Evolutionary conservation across 2,797 vertebrate genomes (phyloP).

Genomic region (Lindbergichthys nudifrons): DNA sequence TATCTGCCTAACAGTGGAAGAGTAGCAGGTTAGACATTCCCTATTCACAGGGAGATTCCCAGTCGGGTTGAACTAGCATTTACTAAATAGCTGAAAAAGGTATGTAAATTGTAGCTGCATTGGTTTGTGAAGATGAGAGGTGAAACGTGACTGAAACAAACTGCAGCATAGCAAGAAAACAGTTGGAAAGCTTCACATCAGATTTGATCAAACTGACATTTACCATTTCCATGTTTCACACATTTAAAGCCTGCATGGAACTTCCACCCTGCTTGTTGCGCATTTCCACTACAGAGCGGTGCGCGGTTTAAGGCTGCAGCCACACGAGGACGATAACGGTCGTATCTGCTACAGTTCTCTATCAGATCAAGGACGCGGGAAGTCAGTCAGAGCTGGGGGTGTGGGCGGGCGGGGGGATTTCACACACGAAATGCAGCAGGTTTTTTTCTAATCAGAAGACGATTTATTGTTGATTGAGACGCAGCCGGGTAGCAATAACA

Average conservation of each 20-base stretch:
- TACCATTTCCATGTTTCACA: slow-evolving; percentile 11
- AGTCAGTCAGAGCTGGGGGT: too few relatives aligned
- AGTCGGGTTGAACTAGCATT: background rate
- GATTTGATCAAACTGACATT: background rate
- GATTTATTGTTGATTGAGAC: too few relatives aligned
- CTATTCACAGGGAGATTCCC: background rate
- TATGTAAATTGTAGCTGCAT: background rate
- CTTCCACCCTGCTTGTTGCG: slow-evolving; percentile 14
- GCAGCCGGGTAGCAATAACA: too few relatives aligned
- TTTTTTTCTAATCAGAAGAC: too few relatives aligned
- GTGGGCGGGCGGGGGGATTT: too few relatives aligned
- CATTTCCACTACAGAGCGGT: too few relatives aligned
- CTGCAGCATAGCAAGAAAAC: background rate
- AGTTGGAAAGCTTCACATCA: background rate
- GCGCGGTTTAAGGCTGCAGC: too few relatives aligned
- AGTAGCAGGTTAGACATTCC: slow-evolving; percentile 3
- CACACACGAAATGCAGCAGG: too few relatives aligned
- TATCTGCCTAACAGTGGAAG: background rate
- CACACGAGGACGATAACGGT: too few relatives aligned
- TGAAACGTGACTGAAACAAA: slow-evolving; percentile 7
- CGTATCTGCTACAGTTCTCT: too few relatives aligned
- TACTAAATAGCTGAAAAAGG: slow-evolving; percentile 13
- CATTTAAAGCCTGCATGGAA: background rate
- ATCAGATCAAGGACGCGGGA: too few relatives aligned
- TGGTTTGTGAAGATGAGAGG: background rate